These are phyloP conservation scores for Drosophila insularis DNA, from an alignment of 1,140 invertebrate species.

Conservation along the genomic window DNA sequence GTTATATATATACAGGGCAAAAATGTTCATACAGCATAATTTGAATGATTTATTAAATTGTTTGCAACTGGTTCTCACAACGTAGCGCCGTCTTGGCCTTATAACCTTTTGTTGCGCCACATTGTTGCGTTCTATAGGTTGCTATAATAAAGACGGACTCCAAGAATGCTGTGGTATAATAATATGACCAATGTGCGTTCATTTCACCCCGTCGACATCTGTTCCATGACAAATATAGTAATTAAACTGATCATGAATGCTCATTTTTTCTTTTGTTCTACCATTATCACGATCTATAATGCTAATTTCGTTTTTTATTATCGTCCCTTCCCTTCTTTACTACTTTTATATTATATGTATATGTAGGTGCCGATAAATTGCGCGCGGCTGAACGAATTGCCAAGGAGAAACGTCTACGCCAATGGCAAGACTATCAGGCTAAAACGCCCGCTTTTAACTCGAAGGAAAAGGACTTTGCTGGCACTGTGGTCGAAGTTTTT, in stretches of 20 bases:
- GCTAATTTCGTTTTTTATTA: background rate
- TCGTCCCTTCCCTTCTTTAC: background rate
- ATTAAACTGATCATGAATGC: background rate
- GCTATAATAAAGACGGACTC: slow-evolving; percentile 76
- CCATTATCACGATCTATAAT: too few relatives aligned
- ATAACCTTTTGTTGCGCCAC: slow-evolving; percentile 45
- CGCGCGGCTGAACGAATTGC: slow-evolving; percentile 92
- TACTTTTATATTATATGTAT: background rate
- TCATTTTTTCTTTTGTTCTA: background rate
- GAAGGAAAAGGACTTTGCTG: slow-evolving; percentile 93
- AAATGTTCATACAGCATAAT: too few relatives aligned
- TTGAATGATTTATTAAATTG: background rate
- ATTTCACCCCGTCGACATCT: slow-evolving; percentile 82
- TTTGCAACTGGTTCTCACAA: slow-evolving; percentile 41
- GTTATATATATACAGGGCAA: too few relatives aligned
- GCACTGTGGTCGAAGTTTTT: slow-evolving; percentile 95
- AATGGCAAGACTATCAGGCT: slow-evolving; percentile 94
- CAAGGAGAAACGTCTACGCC: slow-evolving; percentile 92
- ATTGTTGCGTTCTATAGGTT: slow-evolving; percentile 30
- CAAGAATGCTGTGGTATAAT: slow-evolving; percentile 65
- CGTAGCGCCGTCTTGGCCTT: slow-evolving; percentile 43
- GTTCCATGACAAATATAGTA: too few relatives aligned
- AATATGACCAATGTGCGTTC: slow-evolving; percentile 46
- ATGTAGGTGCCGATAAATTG: slow-evolving; percentile 90
- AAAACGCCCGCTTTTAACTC: slow-evolving; percentile 86